Evolutionary conservation across 2,797 vertebrate genomes (phyloP), one percentile per base, ranked within the genome.

Genomic region (Eupleurogrammus muticus): DNA sequence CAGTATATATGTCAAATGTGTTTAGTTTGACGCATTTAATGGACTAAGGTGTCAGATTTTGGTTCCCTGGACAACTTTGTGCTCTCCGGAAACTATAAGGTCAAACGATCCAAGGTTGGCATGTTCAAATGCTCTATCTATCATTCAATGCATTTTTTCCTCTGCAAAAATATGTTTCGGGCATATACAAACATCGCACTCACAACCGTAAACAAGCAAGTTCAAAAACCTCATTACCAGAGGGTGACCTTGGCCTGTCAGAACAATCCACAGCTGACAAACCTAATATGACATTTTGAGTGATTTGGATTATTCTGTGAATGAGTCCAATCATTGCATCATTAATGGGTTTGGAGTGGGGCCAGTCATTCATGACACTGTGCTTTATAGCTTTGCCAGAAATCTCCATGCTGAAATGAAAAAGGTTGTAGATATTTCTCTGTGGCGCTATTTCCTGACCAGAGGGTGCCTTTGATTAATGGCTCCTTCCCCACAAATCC

Each of bases 281-380:
- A 96, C 94, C 93, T 92, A 95, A 96, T 94, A 92, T 95, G 95
- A 96, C 96, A 96, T 97, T 96, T 96, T 94, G 94, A 96, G 95
- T 94, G 96, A 96, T 80, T 94, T 90, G 91, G 94, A 93, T 96
- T 96, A 95, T 95, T 95, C 83, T 53, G 89, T 92, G 94, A 96
- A 96, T 95, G 94, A 95, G 90, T 92, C 92, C 90, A 92, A 91
- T 92, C 91, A 90, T 81, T 83, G 77, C 85, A 90, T 92, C 92
- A 91, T 92, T 92, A 92, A 93, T 92, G 73, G 87, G 68, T 85
- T 86, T 94, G 94, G 96, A 96, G 93, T 93, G 93, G 90, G 88
- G 92, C 89, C 92, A 93, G 90, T 87, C 92, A 92, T 85, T 92
- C 88, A 89, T 92, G 91, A 92, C 92, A 95, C 92, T 86, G 92